Evolutionary conservation across 37 sponge, comb jelly and placozoan genomes (phyloP), one percentile per base, ranked within the genome.

Genomic region (Oscarella lobularis): DNA sequence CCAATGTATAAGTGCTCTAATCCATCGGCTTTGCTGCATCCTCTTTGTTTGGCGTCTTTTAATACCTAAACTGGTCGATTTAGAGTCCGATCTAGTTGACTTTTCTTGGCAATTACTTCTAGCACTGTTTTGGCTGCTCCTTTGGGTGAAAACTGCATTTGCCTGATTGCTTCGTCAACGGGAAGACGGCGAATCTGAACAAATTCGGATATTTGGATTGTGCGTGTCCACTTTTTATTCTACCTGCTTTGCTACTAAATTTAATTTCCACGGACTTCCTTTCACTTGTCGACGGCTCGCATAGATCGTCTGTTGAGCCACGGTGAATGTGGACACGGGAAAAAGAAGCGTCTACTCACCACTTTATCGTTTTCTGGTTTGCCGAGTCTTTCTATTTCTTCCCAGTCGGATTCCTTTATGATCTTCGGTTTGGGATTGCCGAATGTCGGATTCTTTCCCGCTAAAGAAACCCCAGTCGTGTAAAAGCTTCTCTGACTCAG

Each of bases 181-280:
- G 78, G 9, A 79, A 92, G 38, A 0, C 86, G 68, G 35, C 93
- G 67, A 2, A 92, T 88, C 93, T 92, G 67, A 0, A 67, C 39
- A 34, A 80, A n/a, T n/a, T n/a, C n/a, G n/a, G n/a, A n/a, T n/a
- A n/a, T n/a, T n/a, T n/a, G n/a, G n/a, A n/a, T n/a, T n/a, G n/a
- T n/a, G n/a, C n/a, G n/a, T n/a, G n/a, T n/a, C n/a, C n/a, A n/a
- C n/a, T n/a, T n/a, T n/a, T n/a, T n/a, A n/a, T n/a, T n/a, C n/a
- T 39, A 91, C 92, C 81, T 83, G 71, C 48, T 75, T 87, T 33
- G 92, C 92, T 9, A 91, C 83, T 0, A 91, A 41, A 39, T 91
- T 91, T 74, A 91, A 41, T 55, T 91, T 91, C 80, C 67, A 48
- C 32, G 92, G 92, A 79, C 85, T 87, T 0, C 76, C 74, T 75